Evolutionary conservation across 2,888 invertebrate genomes (phyloP), one percentile per base, ranked within the genome.

Genomic region (Meganola albula): DNA sequence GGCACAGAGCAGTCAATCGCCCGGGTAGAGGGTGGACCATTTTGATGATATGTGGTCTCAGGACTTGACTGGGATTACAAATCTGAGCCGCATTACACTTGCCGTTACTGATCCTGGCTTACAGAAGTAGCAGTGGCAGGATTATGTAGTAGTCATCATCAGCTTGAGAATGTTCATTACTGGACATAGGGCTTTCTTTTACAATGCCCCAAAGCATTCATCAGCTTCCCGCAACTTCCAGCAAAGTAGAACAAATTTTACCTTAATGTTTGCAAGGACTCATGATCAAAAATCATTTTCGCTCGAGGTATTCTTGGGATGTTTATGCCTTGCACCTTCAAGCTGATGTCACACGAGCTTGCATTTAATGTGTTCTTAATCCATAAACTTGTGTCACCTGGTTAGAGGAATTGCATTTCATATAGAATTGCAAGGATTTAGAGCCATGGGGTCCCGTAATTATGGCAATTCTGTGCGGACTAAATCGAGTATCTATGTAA

Each of bases 281-380:
- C 20, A 7, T 20, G 4, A 7, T 20, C 20, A n/a, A 3, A 7
- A 7, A n/a, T n/a, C 20, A n/a, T 20, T 2, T 5, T 20, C 4
- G 3, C 7, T 2, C 20, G 20, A 7, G n/a, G 3, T 7, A n/a
- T 3, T 5, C 3, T 7, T 3, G 3, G 20, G 7, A n/a, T 2
- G n/a, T 3, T n/a, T 3, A 2, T 3, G n/a, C 8, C 8, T 20
- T 5, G 13, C 13, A 49, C 38, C 2, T 33, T 2, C 3, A 28
- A 6, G n/a, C 40, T 40, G 10, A 63, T 28, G n/a, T 67, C 52
- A 0, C 70, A 56, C 0, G 78, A 72, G 37, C 77, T 74, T 2
- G 47, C 40, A 24, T 58, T 68, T 29, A 76, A 35, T 9, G 71
- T 61, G 31, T 74, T 78, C 40, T 58, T 56, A n/a, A 79, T 61